Evolutionary conservation across 2,113 vertebrate genomes (phyloP), one percentile per base, ranked within the genome.

Genomic region (Myrmecophaga tridactyla): DNA sequence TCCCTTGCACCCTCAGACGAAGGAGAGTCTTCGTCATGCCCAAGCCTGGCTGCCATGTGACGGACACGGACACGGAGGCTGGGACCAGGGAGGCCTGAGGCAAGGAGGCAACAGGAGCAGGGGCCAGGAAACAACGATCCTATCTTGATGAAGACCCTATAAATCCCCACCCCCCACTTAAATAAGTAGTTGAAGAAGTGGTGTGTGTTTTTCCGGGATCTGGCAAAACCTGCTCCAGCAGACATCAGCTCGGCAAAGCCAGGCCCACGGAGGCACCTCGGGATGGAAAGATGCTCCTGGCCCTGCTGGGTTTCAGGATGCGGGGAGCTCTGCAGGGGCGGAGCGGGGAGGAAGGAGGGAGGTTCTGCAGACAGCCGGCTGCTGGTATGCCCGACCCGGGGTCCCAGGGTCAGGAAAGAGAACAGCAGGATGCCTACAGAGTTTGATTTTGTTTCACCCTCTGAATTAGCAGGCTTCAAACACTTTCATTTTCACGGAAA

Each of bases 381-480:
- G 63, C 92, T 20, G 56, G 43, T 27, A 14, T 5, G 65, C 48
- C 90, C 1, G 0, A n/a, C 56, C 63, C 12, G 1, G 25, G 51
- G 77, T 41, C 12, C 10, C 39, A 3, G 67, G 7, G 36, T 87
- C 67, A 69, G 82, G 88, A 75, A 86, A 83, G 62, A 77, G 67
- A 84, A 36, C 78, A 73, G 78, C 1, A 0, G 15, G 81, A 53
- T 27, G 85, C 90, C 51, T 31, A 51, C 1, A 0, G 94, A 65
- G 82, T 46, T 9, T 43, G 89, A 89, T 89, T 95, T 69, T 70
- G 77, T 88, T 90, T 70, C 70, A 63, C 89, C 41, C 56, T 53
- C 29, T 17, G 43, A 78, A 89, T 75, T 10, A 82, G 78, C 88
- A 93, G 85, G 94, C 96, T 82, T 96, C 91, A 90, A 88, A 94